These are phyloP conservation scores for Uloborus plumipes DNA, from an alignment of 2,888 invertebrate genomes.

Conservation along the genomic window DNA sequence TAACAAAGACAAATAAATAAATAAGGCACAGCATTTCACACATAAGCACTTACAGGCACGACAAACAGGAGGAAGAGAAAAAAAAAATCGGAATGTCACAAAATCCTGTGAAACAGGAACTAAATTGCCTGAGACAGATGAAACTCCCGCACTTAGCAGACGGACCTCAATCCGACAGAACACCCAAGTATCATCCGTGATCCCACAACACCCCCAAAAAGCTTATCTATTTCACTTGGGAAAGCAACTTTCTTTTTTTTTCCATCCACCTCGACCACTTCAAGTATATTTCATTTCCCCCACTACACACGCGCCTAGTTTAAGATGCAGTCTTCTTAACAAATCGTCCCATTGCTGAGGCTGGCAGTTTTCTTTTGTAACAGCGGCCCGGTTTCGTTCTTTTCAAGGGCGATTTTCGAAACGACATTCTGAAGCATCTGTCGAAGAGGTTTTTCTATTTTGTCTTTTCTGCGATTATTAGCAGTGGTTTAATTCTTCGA, in stretches of 20 bases:
- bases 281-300: constrained; percentile 21
- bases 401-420: constrained; percentile 38
- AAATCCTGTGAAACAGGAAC: no score
- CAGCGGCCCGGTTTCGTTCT: constrained; percentile 8
- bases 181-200: no score
- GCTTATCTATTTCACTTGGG: constrained; percentile 5
- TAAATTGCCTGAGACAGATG: no score
- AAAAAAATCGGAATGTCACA: no score
- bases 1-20: no score
- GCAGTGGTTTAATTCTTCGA: constrained; percentile 52
- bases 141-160: no score
- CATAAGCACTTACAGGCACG: no score
- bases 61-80: no score
- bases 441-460: neutral
- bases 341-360: constrained; percentile 51
- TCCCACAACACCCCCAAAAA: neutral
- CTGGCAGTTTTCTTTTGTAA: constrained; percentile 42
- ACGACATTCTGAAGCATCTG: neutral
- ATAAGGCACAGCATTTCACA: no score
- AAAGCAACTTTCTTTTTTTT: constrained; percentile 31
- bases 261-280: neutral
- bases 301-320: constrained; percentile 10
- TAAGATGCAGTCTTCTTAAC: constrained; percentile 59
- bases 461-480: constrained; percentile 50
- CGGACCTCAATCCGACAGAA: no score